Conservation (phyloP, 2,888 invertebrate species). For the Melanostoma scalare region DNA sequence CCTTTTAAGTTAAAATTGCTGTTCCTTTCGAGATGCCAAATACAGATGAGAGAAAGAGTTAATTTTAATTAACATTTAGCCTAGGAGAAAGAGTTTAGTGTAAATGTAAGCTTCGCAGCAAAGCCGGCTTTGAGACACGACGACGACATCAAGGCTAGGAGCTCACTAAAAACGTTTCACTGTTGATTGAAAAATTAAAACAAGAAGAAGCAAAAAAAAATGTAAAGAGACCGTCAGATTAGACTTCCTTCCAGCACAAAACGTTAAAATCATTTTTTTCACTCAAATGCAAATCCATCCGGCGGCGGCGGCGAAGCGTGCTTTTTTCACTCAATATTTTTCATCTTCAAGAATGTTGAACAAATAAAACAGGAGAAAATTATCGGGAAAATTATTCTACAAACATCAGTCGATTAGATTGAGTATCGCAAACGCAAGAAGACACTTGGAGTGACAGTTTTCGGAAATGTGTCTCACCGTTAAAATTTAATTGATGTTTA, state of each 20-base stretch:
- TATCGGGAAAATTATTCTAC: no score
- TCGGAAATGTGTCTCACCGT: no score
- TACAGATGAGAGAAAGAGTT: constrained; percentile 59
- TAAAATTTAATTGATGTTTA: no score
- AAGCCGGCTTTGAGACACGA: constrained; percentile 21
- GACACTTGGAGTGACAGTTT: no score
- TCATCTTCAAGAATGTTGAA: background rate
- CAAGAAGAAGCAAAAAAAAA: background rate
- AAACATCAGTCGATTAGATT: no score
- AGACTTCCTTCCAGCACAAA: constrained; percentile 58
- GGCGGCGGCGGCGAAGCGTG: background rate
- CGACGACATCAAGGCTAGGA: constrained; percentile 24
- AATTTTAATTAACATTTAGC: constrained; percentile 65
- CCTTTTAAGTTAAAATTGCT: constrained; percentile 56
- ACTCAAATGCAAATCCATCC: constrained; percentile 56
- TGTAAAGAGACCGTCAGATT: constrained; percentile 52
- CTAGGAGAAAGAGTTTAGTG: constrained; percentile 49
- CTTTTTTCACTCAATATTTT: background rate
- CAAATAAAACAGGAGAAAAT: no score
- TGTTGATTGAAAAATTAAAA: constrained; percentile 29
- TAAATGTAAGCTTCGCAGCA: constrained; percentile 51
- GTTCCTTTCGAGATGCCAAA: constrained; percentile 62
- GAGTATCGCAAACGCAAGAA: no score
- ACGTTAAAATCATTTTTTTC: constrained; percentile 37
- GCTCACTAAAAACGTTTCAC: constrained; percentile 14